Base-by-base conservation (phyloP, 2,888 invertebrate species). In the Rhyacophila evoluta region DNA sequence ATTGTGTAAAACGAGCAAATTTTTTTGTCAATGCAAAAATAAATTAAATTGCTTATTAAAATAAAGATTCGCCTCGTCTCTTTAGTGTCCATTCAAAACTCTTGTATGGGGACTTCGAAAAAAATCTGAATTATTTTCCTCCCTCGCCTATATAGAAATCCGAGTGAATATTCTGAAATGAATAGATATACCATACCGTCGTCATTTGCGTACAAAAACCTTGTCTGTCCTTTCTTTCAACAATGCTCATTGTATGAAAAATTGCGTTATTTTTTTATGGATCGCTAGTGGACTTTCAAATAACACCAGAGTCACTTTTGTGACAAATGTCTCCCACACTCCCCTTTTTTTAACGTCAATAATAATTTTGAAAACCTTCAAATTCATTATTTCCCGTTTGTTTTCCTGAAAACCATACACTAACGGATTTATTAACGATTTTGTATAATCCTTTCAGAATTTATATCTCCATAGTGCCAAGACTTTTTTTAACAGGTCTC, bases 341-440 rank as follows among this genome's bases (percentile, higher is more conserved):
- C 41, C 41, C 19, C 41, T 15, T 6, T 55, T 55, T 55, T n/a
- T 8, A 55, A 0, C 55, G 8, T 55, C 55, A 2, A 25, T 25
- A 69, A 74, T 74, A 74, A 74, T 74, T 74, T 67, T 68, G 15
- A 67, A 25, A 74, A 55, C 37, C 28, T 67, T 36, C 74, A 67
- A 15, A 72, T 77, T 77, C 67, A 72, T 77, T 67, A 77, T 77
- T 67, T 75, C 68, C 67, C 75, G 68, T 68, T 75, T 69, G 75
- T 39, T 33, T 38, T 6, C 4, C 6, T 33, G 6, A 33, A 33
- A 33, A 33, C 29, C 29, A 33, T 33, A 33, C 29, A 33, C 29
- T n/a, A n/a, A n/a, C n/a, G n/a, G n/a, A n/a, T n/a, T n/a, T n/a
- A n/a, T n/a, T n/a, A n/a, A n/a, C n/a, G n/a, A n/a, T n/a, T n/a